Percentiles rank a stretch among this genome's conserved stretches.
Evolutionary conservation across 2,113 vertebrate genomes (phyloP).

Genomic region (Cebus imitator): DNA sequence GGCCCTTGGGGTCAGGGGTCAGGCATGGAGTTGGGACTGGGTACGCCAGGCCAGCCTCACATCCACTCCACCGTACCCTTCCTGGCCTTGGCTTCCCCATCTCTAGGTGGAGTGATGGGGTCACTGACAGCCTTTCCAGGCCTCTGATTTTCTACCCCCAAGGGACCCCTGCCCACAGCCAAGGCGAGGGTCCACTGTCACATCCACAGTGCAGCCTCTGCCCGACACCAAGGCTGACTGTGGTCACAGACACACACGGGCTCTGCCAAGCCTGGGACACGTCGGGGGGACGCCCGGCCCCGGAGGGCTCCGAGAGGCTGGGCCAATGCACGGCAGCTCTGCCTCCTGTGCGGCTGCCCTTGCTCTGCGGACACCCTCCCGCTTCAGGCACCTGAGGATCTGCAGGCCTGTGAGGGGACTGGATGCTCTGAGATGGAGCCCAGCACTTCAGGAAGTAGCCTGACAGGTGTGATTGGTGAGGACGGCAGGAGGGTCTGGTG

Average conservation of each 20-base stretch:
- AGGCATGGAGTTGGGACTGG: not conserved
- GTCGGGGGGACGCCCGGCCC: not conserved
- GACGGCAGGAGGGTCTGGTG: not conserved
- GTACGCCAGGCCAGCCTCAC: not conserved
- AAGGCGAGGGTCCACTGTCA: not conserved
- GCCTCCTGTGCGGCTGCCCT: not conserved
- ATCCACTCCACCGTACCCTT: too few species aligned
- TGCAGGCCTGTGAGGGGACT: not conserved
- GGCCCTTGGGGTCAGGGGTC: not conserved
- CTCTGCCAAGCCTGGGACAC: not conserved
- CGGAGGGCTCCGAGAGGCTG: not conserved
- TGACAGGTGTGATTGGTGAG: fast-evolving
- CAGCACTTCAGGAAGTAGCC: not conserved
- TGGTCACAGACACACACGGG: not conserved
- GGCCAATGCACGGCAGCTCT: too few species aligned
- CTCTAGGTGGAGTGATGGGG: not conserved
- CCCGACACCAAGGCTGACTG: not conserved
- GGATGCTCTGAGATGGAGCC: not conserved
- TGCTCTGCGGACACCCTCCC: not conserved
- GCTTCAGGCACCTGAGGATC: not conserved
- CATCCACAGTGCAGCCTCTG: not conserved
- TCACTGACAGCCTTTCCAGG: not conserved
- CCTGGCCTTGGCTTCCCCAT: not conserved
- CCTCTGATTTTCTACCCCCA: not conserved
- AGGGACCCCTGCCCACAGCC: not conserved